Percentiles rank a stretch among this genome's conserved stretches.
These are phyloP conservation scores for Torymus aiolomorphi DNA, from an alignment of 2,888 invertebrate genomes.

Conservation along the genomic window DNA sequence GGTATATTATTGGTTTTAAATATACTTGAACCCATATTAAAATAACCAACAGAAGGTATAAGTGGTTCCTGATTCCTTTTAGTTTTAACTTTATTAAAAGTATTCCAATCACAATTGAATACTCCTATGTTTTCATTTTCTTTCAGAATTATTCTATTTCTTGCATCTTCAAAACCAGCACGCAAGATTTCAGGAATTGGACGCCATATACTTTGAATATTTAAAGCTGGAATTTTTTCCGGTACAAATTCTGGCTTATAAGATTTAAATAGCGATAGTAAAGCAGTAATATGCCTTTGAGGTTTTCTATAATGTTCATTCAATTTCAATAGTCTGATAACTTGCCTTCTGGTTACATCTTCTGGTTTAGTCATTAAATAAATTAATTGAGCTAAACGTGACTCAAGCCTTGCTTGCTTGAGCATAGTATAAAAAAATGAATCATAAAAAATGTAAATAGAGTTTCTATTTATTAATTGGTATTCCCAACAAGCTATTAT, in stretches of 20 bases:
- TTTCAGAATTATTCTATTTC: constrained; percentile 60
- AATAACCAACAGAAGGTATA: constrained; percentile 69
- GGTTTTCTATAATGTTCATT: constrained; percentile 61
- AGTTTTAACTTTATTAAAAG: constrained; percentile 33
- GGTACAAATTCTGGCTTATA: constrained; percentile 74
- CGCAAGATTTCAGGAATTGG: constrained; percentile 67
- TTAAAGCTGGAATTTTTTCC: constrained; percentile 69
- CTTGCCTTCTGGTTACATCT: constrained; percentile 71
- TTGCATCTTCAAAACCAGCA: constrained; percentile 66
- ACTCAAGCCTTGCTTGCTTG: constrained; percentile 65
- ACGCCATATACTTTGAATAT: constrained; percentile 71
- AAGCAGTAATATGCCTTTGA: constrained; percentile 67
- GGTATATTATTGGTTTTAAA: constrained; percentile 65
- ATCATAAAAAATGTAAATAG: constrained; percentile 68
- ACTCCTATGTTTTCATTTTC: constrained; percentile 36
- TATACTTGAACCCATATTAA: constrained; percentile 69
- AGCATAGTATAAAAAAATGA: constrained; percentile 66
- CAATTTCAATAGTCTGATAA: constrained; percentile 64
- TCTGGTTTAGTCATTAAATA: constrained; percentile 71
- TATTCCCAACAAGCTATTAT: constrained; percentile 68
- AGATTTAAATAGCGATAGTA: constrained; percentile 72
- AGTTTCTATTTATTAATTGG: constrained; percentile 66
- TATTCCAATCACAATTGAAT: constrained; percentile 64
- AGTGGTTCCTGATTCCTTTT: constrained; percentile 60
- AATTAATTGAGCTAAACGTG: constrained; percentile 66